Base-by-base conservation (phyloP, 2,888 invertebrate genomes). In the Ochropleura leucogaster region DNA sequence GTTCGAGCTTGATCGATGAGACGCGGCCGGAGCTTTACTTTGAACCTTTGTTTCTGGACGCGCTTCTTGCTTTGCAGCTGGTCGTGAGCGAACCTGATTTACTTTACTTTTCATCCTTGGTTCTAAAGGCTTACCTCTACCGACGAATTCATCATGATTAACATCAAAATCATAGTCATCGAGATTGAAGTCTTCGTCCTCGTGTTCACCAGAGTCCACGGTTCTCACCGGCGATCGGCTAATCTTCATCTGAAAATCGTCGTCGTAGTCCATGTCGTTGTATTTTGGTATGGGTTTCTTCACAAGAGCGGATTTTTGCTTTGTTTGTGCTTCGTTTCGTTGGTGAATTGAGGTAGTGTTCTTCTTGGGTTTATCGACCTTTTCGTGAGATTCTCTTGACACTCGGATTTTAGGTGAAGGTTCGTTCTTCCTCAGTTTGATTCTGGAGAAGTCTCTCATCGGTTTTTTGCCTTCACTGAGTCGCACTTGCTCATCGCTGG, bases 101-200 rank as follows among this genome's bases (percentile, higher is more conserved):
- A 80, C 82, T 75, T 89, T 91, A 30, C 62, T 44, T 80, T 90
- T 92, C 14, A 57, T 73, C 75, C 93, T 91, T 0, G 95, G 95
- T 73, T 93, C 93, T 57, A 93, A 80, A 12, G 92, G 94, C 76
- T 95, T 95, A 4, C 93, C 92, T 83, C 94, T 90, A 1, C 93
- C 90, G 3, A 86, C 77, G 44, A 91, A 96, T 80, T 95, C 96
- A 70, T 96, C 96, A 70, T 96, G 95, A 74, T 94, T 93, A 2
- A 94, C 87, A 80, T 95, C 96, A 66, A 96, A 96, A 53, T 96
- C 95, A 66, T 95, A 96, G 80, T 96, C 96, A 14, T 92, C 91
- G 18, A 95, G 73, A 85, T 92, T 95, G 60, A 95, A 96, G 75
- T 96, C 96, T 84, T 95, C 94, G 44, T 96, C 95, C 88, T 95